These are phyloP conservation scores for Cataglyphis livida DNA, from an alignment of 2,888 invertebrate genomes.

Conservation along the genomic window DNA sequence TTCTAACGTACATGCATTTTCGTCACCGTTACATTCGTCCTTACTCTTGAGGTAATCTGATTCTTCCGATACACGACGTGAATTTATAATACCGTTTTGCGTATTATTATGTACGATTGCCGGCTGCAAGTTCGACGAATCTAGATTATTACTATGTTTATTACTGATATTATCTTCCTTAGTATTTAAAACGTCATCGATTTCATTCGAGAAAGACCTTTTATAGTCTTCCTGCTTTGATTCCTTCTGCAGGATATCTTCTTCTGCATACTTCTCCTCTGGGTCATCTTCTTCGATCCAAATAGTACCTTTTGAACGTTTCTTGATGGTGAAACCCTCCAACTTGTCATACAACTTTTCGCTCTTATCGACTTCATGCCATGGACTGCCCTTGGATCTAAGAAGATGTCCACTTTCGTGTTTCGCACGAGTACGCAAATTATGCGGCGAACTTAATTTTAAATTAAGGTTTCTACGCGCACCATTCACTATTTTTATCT, in stretches of 20 bases:
- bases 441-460: constrained; percentile 81
- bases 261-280: constrained; percentile 73
- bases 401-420: constrained; percentile 84
- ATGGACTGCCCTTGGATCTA: constrained; percentile 83
- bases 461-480: constrained; percentile 81
- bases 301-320: constrained; percentile 84
- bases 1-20: constrained; percentile 42
- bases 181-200: constrained; percentile 41
- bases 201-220: constrained; percentile 51
- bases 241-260: constrained; percentile 63
- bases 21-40: constrained; percentile 43
- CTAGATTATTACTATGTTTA: constrained; percentile 51
- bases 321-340: constrained; percentile 83
- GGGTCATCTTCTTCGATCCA: constrained; percentile 84
- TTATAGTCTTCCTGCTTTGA: constrained; percentile 62
- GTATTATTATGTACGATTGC: constrained; percentile 44
- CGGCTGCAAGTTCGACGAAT: constrained; percentile 44
- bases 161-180: constrained; percentile 41
- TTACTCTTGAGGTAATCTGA: constrained; percentile 37
- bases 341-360: constrained; percentile 82
- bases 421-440: constrained; percentile 82
- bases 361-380: constrained; percentile 81
- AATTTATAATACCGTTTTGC: constrained; percentile 47
- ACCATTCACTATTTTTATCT: constrained; percentile 84
- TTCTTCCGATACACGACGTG: constrained; percentile 35